Evolutionary conservation across 2,113 vertebrate genomes (phyloP).

Genomic region (Procavia capensis): DNA sequence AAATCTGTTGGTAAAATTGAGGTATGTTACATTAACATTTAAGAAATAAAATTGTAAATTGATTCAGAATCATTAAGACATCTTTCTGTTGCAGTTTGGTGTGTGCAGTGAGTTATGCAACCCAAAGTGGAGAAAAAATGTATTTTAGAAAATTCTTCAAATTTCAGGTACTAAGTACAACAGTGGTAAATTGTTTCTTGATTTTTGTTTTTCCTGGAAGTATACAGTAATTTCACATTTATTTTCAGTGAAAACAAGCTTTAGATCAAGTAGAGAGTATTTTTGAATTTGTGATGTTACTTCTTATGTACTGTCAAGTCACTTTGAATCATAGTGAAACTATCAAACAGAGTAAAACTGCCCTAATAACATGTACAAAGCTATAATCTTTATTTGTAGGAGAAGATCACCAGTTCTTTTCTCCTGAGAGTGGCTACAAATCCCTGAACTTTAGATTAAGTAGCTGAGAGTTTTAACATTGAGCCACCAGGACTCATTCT

Average conservation of each 20-base stretch:
- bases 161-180: slow-evolving; percentile 93
- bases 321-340: background rate
- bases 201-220: background rate
- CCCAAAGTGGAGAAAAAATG: slow-evolving; percentile 97
- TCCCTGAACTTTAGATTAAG: background rate
- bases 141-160: slow-evolving; percentile 99
- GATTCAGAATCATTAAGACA: slow-evolving; percentile 44
- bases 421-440: background rate
- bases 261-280: background rate
- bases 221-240: background rate
- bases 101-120: slow-evolving; percentile 98
- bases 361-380: background rate
- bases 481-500: background rate
- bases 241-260: slow-evolving; percentile 2
- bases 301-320: background rate
- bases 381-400: background rate
- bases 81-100: slow-evolving; percentile 92
- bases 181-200: background rate
- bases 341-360: background rate
- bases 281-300: background rate
- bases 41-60: slow-evolving; percentile 51
- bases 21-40: slow-evolving; percentile 37
- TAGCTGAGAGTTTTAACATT: background rate
- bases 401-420: background rate
- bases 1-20: background rate